These are phyloP conservation scores for Zophobas morio DNA, from an alignment of 1,140 invertebrate species.

Conservation along the genomic window DNA sequence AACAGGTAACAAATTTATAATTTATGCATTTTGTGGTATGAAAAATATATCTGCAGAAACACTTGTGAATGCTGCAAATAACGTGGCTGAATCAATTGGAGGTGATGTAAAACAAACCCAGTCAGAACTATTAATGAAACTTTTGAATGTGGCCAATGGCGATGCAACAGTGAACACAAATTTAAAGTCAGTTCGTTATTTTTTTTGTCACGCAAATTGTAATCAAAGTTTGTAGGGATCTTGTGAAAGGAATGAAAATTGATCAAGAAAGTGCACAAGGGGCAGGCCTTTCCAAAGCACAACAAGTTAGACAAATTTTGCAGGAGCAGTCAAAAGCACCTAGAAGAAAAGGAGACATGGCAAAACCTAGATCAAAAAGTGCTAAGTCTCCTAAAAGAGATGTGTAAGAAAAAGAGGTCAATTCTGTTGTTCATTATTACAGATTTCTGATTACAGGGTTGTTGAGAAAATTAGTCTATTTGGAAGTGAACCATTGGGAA, in stretches of 20 bases:
- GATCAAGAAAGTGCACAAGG: conserved; percentile 69
- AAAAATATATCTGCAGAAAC: conserved; percentile 62
- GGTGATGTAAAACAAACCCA: conserved; percentile 80
- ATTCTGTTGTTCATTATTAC: conserved; percentile 2
- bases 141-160: conserved; percentile 66
- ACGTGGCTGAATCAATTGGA: conserved; percentile 77
- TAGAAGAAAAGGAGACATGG: background rate
- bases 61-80: conserved; percentile 75
- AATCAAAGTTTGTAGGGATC: conserved; percentile 70
- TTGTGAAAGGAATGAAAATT: conserved; percentile 82
- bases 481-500: conserved; percentile 72
- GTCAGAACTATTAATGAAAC: conserved; percentile 81
- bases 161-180: conserved; percentile 54
- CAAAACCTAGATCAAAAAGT: background rate
- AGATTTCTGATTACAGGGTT: conserved; percentile 48
- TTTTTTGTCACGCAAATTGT: conserved; percentile 32
- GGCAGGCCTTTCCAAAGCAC: conserved; percentile 54
- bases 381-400: background rate
- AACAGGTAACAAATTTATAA: conserved; percentile 49
- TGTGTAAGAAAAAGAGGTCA: background rate
- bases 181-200: conserved; percentile 29
- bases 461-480: conserved; percentile 71
- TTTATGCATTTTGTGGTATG: conserved; percentile 30
- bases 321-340: conserved; percentile 28
- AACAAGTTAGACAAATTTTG: conserved; percentile 62